Conservation (phyloP, 2,113 vertebrate species). For the Fregetta grallaria region DNA sequence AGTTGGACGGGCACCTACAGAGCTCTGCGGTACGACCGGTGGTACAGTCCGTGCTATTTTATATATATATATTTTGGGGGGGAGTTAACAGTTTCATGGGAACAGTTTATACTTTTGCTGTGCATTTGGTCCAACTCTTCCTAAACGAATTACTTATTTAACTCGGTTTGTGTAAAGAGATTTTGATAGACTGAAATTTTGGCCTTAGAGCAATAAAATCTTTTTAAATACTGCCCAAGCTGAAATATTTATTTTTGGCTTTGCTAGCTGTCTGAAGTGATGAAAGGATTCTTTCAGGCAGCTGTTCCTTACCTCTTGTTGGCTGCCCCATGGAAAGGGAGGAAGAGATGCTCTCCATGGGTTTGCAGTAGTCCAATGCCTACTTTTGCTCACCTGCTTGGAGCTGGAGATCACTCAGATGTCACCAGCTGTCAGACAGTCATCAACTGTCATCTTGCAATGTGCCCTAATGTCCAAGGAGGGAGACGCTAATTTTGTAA, state of each 20-base stretch:
- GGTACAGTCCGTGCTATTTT: accelerated
- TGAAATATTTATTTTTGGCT: constrained; percentile 16
- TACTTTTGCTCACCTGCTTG: accelerated
- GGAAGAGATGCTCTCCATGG: not conserved
- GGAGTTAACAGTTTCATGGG: not conserved
- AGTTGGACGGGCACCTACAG: not conserved
- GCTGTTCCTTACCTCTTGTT: not conserved
- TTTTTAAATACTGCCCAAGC: not conserved
- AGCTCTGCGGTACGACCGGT: not conserved
- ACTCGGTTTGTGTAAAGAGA: not conserved
- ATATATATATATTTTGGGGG: not conserved
- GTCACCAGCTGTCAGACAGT: not conserved
- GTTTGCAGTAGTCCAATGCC: not conserved
- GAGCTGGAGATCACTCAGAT: not conserved
- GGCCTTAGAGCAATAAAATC: not conserved
- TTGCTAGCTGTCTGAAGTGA: not conserved
- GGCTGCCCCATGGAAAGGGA: not conserved
- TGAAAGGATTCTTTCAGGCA: not conserved
- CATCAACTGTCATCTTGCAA: not conserved
- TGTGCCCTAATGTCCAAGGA: not conserved
- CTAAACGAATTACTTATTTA: not conserved
- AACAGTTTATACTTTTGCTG: not conserved
- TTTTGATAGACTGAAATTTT: not conserved
- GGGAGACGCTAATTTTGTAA: not conserved
- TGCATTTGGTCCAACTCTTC: not conserved